Base-by-base conservation (phyloP, 2,797 vertebrate genomes). In the Synanceia verrucosa region DNA sequence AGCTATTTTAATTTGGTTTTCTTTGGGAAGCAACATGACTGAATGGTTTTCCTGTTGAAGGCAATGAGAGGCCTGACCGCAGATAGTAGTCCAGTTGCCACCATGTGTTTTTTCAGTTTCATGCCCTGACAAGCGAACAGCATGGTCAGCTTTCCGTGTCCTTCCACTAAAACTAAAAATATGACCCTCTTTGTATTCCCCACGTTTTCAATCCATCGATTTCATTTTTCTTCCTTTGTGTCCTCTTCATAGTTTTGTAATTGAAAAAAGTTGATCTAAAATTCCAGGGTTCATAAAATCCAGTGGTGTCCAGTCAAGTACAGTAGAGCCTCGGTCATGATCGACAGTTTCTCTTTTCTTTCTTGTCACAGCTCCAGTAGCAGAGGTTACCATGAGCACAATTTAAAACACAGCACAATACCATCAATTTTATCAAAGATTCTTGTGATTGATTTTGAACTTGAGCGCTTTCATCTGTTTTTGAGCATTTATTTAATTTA, bases 1-100 rank as follows among this genome's bases (percentile, higher is more conserved):
- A 71, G 76, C 34, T 13, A 56, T 83, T 89, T 89, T 78, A 78
- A 41, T 83, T 85, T 85, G 65, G 73, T 91, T 91, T 90, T 63
- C 72, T 88, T 87, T 85, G 86, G 85, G 85, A 85, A 76, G 70
- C n/a, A 58, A 76, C 34, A 34, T 11, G 52, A 66, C 57, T 72
- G 79, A 82, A 84, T 72, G 74, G 39, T 79, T 86, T 84, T 85
- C 70, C 76, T 61, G 78, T 76, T 84, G 75, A 86, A 81, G 41
- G 70, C 68, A 71, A 64, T 5, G 29, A 78, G 69, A 55, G 53
- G 51, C 57, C 61, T 33, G 51, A 73, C 74, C 59, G 1, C 70
- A 58, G 82, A 81, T 84, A 78, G 63, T 47, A 68, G 76, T 74
- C 56, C 58, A 55, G 61, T 81, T 72, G 78, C 62, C 68, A 62